Evolutionary conservation across 2,113 vertebrate species (phyloP).

Genomic region (Alces alces): DNA sequence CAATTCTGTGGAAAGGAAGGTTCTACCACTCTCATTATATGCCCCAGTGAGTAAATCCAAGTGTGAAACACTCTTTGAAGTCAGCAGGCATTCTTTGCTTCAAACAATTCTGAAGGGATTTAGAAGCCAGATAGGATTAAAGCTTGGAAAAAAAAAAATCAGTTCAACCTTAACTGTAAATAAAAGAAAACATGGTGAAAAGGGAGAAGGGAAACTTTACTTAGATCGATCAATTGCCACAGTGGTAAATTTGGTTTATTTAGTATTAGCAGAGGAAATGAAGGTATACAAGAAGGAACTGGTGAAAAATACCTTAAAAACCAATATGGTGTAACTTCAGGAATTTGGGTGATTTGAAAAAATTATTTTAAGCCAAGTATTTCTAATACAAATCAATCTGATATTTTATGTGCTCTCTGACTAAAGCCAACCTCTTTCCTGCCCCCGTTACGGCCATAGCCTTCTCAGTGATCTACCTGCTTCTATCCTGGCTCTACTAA

Average conservation of each 20-base stretch:
- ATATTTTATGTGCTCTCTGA: not conserved
- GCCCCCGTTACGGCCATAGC: not conserved
- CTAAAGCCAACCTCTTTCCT: not conserved
- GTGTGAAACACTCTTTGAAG: conserved; percentile 54
- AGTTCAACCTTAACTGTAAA: conserved; percentile 7
- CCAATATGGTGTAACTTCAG: not conserved
- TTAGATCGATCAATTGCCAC: not conserved
- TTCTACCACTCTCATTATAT: not conserved
- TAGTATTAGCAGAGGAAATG: not conserved
- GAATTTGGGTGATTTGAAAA: not conserved
- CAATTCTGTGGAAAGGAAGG: not conserved
- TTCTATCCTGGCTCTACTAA: not conserved
- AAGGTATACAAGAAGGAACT: not conserved
- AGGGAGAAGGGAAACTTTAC: not conserved
- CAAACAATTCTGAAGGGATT: conserved; percentile 47
- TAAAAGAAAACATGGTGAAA: conserved; percentile 18
- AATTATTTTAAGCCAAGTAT: not conserved
- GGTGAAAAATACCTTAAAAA: not conserved
- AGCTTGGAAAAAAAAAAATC: not conserved
- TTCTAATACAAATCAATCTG: not conserved
- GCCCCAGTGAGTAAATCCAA: conserved; percentile 5
- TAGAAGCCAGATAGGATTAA: conserved; percentile 60
- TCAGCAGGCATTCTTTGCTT: conserved; percentile 53
- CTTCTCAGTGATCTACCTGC: not conserved
- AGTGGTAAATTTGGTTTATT: not conserved